phyloP scores from a whole-genome alignment of 2,888 invertebrate genomes.

The Cartodere bifasciata region DNA sequence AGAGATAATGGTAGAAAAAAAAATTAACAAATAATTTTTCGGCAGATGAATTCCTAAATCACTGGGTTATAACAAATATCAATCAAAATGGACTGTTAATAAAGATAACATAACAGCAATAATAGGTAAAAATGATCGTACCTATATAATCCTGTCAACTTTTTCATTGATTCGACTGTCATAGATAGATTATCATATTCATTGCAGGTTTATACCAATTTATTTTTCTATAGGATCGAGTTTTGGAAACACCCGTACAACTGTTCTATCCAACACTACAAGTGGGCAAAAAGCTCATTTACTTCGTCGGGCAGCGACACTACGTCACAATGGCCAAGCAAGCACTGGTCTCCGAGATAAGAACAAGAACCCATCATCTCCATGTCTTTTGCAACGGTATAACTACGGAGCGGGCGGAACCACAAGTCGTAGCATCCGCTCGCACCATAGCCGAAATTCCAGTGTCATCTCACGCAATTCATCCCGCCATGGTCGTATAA shows the following conservation, averaged over 20 bases:
- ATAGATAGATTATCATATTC: too few relatives aligned
- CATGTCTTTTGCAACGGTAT: constrained; percentile 39
- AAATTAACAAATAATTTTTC: too few relatives aligned
- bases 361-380: constrained; percentile 41
- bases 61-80: too few relatives aligned
- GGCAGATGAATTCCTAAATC: too few relatives aligned
- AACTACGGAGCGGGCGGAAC: constrained; percentile 7
- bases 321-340: constrained; percentile 39
- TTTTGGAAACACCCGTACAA: constrained; percentile 53
- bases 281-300: constrained; percentile 31
- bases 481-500: constrained; percentile 69
- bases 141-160: too few relatives aligned
- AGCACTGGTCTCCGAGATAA: constrained; percentile 21
- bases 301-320: constrained; percentile 47
- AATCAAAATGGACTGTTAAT: too few relatives aligned
- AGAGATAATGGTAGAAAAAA: too few relatives aligned
- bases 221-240: constrained; percentile 41
- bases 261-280: constrained; percentile 43
- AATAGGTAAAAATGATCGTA: too few relatives aligned
- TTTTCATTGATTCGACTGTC: too few relatives aligned
- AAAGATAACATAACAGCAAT: too few relatives aligned
- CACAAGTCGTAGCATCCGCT: constrained; percentile 36
- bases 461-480: constrained; percentile 72
- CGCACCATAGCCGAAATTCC: constrained; percentile 67
- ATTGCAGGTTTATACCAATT: too few relatives aligned